Percentiles rank a stretch among this genome's conserved stretches.
Conservation (phyloP, 2,888 invertebrate genomes). For the Ichneumoninae sp. region DNA sequence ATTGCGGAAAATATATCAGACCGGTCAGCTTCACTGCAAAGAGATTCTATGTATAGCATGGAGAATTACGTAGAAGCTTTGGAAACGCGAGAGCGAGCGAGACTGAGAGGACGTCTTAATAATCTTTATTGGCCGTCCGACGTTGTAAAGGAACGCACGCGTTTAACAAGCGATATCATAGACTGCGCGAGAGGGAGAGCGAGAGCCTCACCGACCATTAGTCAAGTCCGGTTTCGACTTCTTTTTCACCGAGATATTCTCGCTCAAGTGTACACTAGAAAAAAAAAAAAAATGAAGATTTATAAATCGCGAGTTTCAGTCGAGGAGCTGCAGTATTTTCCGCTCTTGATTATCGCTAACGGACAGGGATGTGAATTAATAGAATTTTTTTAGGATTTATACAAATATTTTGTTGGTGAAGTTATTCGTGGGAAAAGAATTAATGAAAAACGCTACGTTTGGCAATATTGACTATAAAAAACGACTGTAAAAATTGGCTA, state of each 20-base stretch:
- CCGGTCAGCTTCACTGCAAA: conserved; percentile 1
- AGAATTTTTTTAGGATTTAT: neutral
- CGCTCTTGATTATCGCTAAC: neutral
- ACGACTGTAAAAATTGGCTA: too few relatives aligned
- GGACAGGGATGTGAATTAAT: neutral
- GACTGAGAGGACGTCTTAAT: conserved; percentile 30
- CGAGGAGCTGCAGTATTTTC: neutral
- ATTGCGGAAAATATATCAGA: conserved; percentile 10
- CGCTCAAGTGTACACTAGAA: neutral
- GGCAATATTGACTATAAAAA: too few relatives aligned
- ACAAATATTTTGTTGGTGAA: neutral
- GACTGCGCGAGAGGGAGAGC: neutral
- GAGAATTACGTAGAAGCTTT: neutral
- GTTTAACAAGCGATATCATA: neutral
- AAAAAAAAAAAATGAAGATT: neutral
- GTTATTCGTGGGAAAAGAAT: neutral
- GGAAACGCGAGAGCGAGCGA: neutral
- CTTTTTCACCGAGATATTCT: neutral
- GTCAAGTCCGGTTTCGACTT: conserved; percentile 10
- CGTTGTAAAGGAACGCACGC: neutral
- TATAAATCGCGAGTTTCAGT: neutral
- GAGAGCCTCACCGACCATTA: neutral
- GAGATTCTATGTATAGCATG: neutral
- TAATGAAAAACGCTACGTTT: neutral
- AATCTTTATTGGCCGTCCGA: conserved; percentile 35